phyloP scores from a whole-genome alignment of 2,888 invertebrate species.

The Tanytarsus gracilentus region DNA sequence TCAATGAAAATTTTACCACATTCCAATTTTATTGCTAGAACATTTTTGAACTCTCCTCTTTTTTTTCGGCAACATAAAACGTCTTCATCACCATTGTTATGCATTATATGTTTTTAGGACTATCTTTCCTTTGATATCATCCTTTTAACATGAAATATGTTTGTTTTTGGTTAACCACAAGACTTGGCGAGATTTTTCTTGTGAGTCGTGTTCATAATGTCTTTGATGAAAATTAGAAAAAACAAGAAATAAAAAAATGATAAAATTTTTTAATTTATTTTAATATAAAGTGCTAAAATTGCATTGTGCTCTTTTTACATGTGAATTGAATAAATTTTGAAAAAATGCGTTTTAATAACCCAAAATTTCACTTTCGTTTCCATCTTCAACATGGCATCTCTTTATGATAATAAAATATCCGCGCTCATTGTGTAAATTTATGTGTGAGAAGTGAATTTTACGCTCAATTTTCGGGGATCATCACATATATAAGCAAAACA shows the following conservation, averaged over 20 bases:
- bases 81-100: too few relatives aligned
- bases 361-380: neutral
- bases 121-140: slow-evolving; percentile 20
- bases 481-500: neutral
- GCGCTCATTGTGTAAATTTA: slow-evolving; percentile 18
- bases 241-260: too few relatives aligned
- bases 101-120: too few relatives aligned
- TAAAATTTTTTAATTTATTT: too few relatives aligned
- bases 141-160: slow-evolving; percentile 17
- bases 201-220: too few relatives aligned
- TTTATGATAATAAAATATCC: slow-evolving; percentile 5
- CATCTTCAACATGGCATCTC: too few relatives aligned
- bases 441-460: slow-evolving; percentile 18
- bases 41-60: slow-evolving; percentile 3
- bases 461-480: neutral
- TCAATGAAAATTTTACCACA: slow-evolving; percentile 1
- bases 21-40: neutral
- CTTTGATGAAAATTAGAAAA: too few relatives aligned
- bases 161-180: neutral
- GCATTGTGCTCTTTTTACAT: too few relatives aligned
- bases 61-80: slow-evolving; percentile 9
- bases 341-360: too few relatives aligned
- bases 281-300: too few relatives aligned
- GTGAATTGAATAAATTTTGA: too few relatives aligned
- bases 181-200: neutral